These are phyloP conservation scores for Venustaconcha ellipsiformis DNA, from an alignment of 1,140 invertebrate species.

Conservation along the genomic window DNA sequence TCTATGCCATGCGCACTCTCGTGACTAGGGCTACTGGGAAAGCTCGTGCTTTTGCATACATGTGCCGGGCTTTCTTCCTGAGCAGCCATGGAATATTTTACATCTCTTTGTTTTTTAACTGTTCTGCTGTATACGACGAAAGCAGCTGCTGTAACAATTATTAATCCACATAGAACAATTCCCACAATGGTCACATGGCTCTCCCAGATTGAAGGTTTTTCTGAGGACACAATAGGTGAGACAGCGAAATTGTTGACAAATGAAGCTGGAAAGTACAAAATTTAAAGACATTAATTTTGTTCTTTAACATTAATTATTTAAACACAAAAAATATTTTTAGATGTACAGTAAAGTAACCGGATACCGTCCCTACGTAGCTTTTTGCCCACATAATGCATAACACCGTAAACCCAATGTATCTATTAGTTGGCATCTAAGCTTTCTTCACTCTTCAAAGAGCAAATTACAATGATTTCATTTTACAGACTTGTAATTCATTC, in stretches of 20 bases:
- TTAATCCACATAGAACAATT: constrained; percentile 51
- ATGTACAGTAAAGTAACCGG: no score
- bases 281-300: background rate
- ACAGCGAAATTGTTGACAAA: constrained; percentile 6
- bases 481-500: no score
- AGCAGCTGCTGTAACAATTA: constrained; percentile 43
- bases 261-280: constrained; percentile 3
- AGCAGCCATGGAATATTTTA: constrained; percentile 56
- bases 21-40: constrained; percentile 49
- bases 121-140: constrained; percentile 54
- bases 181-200: constrained; percentile 56
- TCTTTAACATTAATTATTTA: background rate
- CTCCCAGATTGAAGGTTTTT: constrained; percentile 41
- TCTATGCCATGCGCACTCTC: constrained; percentile 49
- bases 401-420: no score
- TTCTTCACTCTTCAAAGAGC: no score
- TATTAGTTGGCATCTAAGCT: no score
- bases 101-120: constrained; percentile 39
- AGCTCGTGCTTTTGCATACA: constrained; percentile 48
- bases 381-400: no score
- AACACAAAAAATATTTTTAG: background rate
- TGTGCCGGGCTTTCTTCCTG: constrained; percentile 54
- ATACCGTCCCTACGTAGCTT: no score
- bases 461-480: no score
- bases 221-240: constrained; percentile 8